Base-by-base conservation (phyloP, 2,797 vertebrate genomes). In the Todus mexicanus region DNA sequence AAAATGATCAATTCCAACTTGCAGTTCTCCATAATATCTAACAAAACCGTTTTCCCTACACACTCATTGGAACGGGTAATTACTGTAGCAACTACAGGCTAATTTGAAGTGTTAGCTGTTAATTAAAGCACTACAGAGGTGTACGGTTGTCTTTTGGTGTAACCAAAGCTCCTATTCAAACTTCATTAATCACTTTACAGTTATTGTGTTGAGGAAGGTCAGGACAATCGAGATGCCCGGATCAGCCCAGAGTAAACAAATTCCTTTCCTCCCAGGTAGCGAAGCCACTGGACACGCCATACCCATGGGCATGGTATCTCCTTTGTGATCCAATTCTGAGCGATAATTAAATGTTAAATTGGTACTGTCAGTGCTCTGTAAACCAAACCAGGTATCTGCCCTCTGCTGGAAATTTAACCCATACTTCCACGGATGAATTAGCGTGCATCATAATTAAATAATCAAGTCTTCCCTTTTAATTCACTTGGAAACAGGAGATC, bases 371-470 rank as follows among this genome's bases (percentile, higher is more conserved):
- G 90, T 95, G 97, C 97, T 96, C 96, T 97, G 98, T 98, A 99
- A 99, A 98, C 97, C 98, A 98, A 98, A 97, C 98, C 98, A 95
- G 96, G 96, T 89, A 76, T 93, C 96, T 98, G 98, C 98, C 98
- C 98, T 97, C 96, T 97, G 97, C 97, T 97, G 94, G 98, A 99
- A 99, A 99, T 97, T 87, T 91, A 98, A 98, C 98, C 98, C 97
- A 79, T 86, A 96, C 98, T 97, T 97, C 90, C 97, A 97, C 89
- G 97, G 98, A 98, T 99, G 98, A 99, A 98, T 98, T 98, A 98
- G 98, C 97, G 92, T 94, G 98, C 97, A 87, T 98, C 98, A 99
- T 99, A 98, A 99, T 99, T 99, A 99, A 99, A 99, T 99, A 97
- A 99, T 99, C 98, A 98, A 96, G 93, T 94, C 97, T 98, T 97